Percentiles rank a stretch among this genome's conserved stretches.
These are phyloP conservation scores for Cinara cedri DNA, from an alignment of 2,888 invertebrate species.

Conservation along the genomic window DNA sequence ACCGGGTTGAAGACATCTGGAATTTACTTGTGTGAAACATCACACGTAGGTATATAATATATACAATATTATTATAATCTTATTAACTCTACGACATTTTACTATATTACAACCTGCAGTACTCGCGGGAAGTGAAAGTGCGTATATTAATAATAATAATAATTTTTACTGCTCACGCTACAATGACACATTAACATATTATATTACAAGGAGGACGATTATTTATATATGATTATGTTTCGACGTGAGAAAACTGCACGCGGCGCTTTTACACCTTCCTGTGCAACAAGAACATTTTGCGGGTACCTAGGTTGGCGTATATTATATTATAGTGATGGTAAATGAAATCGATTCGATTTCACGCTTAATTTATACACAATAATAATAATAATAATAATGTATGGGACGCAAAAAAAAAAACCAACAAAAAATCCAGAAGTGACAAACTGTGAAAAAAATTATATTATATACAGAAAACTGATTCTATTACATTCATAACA, in stretches of 20 bases:
- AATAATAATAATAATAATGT: no score
- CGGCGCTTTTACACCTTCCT: no score
- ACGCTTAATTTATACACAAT: neutral
- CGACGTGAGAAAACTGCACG: neutral
- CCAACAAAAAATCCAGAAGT: neutral
- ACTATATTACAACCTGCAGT: no score
- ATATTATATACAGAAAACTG: slow-evolving; percentile 2
- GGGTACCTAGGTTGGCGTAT: neutral
- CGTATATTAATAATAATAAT: neutral
- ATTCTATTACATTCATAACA: slow-evolving; percentile 18
- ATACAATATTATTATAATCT: slow-evolving; percentile 2
- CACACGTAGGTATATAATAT: neutral
- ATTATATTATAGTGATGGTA: neutral
- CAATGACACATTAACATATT: slow-evolving; percentile 17
- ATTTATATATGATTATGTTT: neutral
- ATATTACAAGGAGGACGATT: neutral
- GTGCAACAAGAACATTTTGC: slow-evolving; percentile 8
- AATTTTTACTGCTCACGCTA: neutral
- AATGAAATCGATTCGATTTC: slow-evolving; percentile 30
- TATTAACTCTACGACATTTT: neutral
- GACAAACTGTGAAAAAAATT: slow-evolving; percentile 12
- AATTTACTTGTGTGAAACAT: slow-evolving; percentile 25
- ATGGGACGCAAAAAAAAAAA: neutral
- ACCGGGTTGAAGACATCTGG: neutral
- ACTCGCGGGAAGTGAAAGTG: slow-evolving; percentile 14